These are phyloP conservation scores for Phrynocephalus forsythii DNA, from an alignment of 2,797 vertebrate genomes.

Conservation along the genomic window DNA sequence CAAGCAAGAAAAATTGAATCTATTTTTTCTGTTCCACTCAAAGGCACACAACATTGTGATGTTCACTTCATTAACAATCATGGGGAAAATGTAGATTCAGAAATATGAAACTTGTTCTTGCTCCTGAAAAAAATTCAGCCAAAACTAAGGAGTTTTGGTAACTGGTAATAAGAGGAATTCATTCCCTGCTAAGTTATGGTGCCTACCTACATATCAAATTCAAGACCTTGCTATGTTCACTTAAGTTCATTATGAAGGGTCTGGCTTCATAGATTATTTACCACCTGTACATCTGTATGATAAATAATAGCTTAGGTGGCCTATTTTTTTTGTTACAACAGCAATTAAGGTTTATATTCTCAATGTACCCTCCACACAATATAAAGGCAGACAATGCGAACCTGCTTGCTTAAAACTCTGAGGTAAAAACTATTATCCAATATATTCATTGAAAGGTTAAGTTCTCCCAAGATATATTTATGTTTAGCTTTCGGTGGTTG, in stretches of 20 bases:
- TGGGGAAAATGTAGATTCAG: neutral
- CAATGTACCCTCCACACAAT: neutral
- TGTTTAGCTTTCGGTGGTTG: neutral
- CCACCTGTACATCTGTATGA: neutral
- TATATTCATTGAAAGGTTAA: neutral
- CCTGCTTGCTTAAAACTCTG: neutral
- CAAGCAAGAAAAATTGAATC: neutral
- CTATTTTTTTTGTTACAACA: slow-evolving; percentile 2
- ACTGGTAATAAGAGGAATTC: too few species aligned
- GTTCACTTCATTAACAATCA: neutral
- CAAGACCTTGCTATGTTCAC: slow-evolving; percentile 28
- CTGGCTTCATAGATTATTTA: slow-evolving; percentile 41
- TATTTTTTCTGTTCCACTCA: neutral
- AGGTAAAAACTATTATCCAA: slow-evolving; percentile 3
- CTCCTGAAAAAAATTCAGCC: neutral
- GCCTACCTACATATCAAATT: slow-evolving; percentile 1
- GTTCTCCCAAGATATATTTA: neutral
- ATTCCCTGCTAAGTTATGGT: neutral
- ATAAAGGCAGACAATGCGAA: neutral
- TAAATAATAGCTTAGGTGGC: slow-evolving; percentile 35
- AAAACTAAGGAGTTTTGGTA: neutral
- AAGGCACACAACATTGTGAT: neutral
- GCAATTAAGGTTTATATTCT: slow-evolving; percentile 24
- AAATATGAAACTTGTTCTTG: neutral
- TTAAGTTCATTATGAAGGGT: neutral